phyloP scores from a whole-genome alignment of 2,888 invertebrate species.

The Bibio marci region DNA sequence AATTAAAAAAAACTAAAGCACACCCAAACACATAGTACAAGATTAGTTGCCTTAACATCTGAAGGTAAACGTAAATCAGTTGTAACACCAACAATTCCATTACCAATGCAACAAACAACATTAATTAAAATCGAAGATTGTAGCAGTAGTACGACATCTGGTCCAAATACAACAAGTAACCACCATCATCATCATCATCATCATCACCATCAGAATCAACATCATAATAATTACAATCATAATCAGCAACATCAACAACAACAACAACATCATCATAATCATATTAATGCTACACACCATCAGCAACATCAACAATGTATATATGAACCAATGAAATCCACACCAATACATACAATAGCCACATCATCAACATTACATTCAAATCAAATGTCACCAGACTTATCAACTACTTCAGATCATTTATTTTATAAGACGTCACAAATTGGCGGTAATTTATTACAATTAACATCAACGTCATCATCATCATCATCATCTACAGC shows the following conservation, averaged over 20 bases:
- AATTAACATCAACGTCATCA: not conserved
- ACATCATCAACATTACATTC: no score
- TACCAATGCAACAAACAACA: slow-evolving; percentile 32
- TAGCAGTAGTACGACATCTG: slow-evolving; percentile 18
- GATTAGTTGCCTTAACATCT: slow-evolving; percentile 44
- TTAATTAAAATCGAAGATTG: slow-evolving; percentile 60
- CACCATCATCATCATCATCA: slow-evolving; percentile 8
- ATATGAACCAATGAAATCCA: not conserved
- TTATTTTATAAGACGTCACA: no score
- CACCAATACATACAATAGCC: not conserved
- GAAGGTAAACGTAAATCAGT: slow-evolving; percentile 34
- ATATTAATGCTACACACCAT: slow-evolving; percentile 5
- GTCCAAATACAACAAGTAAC: slow-evolving; percentile 9
- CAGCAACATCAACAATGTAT: slow-evolving; percentile 2
- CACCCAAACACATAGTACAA: slow-evolving; percentile 48
- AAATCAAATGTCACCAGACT: no score
- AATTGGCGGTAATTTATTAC: no score
- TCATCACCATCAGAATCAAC: slow-evolving; percentile 2
- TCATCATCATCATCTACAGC: not conserved
- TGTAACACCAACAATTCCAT: slow-evolving; percentile 28
- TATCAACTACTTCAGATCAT: no score
- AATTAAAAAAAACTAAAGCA: slow-evolving; percentile 24
- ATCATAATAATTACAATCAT: no score
- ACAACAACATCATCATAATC: slow-evolving; percentile 4
- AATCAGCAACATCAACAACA: slow-evolving; percentile 11